These are phyloP conservation scores for Eucriotettix oculatus DNA, from an alignment of 2,888 invertebrate genomes.

Conservation along the genomic window DNA sequence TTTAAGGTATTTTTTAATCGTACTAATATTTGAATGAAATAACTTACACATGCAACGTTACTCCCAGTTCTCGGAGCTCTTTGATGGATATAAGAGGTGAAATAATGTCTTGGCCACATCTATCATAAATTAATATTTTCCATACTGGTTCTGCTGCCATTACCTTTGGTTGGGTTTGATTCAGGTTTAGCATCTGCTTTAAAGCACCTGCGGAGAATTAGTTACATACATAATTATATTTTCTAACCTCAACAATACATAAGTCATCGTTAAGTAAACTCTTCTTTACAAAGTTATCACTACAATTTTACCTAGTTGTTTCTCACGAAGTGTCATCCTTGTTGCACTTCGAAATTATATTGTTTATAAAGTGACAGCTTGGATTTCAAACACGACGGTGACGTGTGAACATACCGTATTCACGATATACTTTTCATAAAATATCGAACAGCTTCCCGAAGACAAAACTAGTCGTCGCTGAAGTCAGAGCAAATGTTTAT, in stretches of 20 bases:
- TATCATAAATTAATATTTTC: conserved; percentile 93
- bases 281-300: neutral
- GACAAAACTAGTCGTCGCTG: too few relatives aligned
- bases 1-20: too few relatives aligned
- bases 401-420: too few relatives aligned
- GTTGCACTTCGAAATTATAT: neutral
- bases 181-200: conserved; percentile 90
- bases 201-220: conserved; percentile 53
- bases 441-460: too few relatives aligned
- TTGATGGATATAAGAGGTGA: conserved; percentile 91
- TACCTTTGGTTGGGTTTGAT: conserved; percentile 59
- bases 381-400: too few relatives aligned
- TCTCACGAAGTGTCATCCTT: conserved; percentile 21
- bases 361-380: neutral
- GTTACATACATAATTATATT: neutral
- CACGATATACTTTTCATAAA: too few relatives aligned
- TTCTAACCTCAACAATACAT: neutral
- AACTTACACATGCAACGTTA: conserved; percentile 91
- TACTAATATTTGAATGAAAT: conserved; percentile 32
- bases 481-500: too few relatives aligned
- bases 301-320: conserved; percentile 21
- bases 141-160: conserved; percentile 76
- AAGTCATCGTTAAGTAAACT: neutral
- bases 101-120: conserved; percentile 94
- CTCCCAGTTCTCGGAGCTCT: conserved; percentile 87